Evolutionary conservation across 2,888 invertebrate genomes (phyloP), one percentile per base, ranked within the genome.

Genomic region (Acheta domesticus): DNA sequence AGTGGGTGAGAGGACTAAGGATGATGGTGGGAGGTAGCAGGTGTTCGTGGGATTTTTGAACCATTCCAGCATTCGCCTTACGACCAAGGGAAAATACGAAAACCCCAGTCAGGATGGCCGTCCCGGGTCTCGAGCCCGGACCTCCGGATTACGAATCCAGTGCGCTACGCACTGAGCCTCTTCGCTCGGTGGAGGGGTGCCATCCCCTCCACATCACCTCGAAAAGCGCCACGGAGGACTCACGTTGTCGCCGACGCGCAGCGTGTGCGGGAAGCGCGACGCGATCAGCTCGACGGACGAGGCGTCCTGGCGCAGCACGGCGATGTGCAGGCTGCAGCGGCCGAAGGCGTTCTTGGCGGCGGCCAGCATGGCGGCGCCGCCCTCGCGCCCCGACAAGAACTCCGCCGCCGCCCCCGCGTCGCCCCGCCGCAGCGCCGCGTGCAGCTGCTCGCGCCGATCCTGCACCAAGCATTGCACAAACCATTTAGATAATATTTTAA

Each of bases 241-340:
- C 87, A 97, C 96, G 86, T 96, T 96, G 86, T 97, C 97, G 19
- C 95, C 94, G 80, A 93, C 89, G 80, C 91, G 90, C 62, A 96
- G 86, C 0, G 94, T 90, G 83, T 94, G 93, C 0, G 94, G 92
- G 85, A 91, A 94, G 50, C 89, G 89, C 81, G 91, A 91, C 0
- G 93, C 93, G 80, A 98, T 88, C 84, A 92, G 93, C 81, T 93
- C 92, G 0, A 95, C 94, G 48, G 96, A 91, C 80, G 95, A 93
- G 82, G 93, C 93, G 79, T 94, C 92, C 84, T 96, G 94, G 80
- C 93, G 92, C 16, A 97, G 87, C 19, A 97, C 94, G 0, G 96
- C 96, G 78, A 96, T 91, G 85, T 98, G 98, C 23, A 98, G 88
- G 0, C 96, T 90, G 79, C 93, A 93, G 81, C 96, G 90, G 11